These are phyloP conservation scores for Numida meleagris DNA, from an alignment of 2,113 vertebrate genomes.

Conservation along the genomic window DNA sequence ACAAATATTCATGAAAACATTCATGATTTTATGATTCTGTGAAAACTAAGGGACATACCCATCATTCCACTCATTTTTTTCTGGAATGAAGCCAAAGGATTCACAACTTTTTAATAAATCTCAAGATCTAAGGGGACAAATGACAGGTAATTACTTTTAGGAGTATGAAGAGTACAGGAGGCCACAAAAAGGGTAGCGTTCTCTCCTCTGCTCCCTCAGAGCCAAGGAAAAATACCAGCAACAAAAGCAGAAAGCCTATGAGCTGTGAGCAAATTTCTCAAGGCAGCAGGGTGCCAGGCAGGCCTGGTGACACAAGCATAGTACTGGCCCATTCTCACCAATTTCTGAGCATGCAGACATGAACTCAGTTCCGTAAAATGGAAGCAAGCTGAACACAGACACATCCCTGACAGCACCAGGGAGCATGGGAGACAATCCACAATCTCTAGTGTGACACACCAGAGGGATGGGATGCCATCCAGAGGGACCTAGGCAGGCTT, in stretches of 20 bases:
- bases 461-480: too few relatives aligned
- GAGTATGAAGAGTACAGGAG: not conserved
- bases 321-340: not conserved
- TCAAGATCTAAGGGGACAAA: not conserved
- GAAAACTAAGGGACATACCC: not conserved
- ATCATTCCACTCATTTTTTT: not conserved
- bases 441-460: too few relatives aligned
- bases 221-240: not conserved
- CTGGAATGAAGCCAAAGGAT: not conserved
- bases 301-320: not conserved
- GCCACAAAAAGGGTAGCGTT: not conserved
- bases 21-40: too few relatives aligned
- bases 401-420: not conserved
- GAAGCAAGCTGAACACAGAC: not conserved
- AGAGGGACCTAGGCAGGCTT: too few relatives aligned
- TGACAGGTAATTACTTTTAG: not conserved
- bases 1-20: not conserved
- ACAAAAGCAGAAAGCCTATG: not conserved
- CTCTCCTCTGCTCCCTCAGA: not conserved
- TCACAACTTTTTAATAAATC: rapidly evolving
- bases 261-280: not conserved
- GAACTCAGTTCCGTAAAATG: not conserved
- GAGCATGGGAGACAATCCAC: not conserved
- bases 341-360: not conserved
- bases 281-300: not conserved